Base-by-base conservation (phyloP, 2,113 vertebrate species). In the Cyanoramphus novaezelandiae region DNA sequence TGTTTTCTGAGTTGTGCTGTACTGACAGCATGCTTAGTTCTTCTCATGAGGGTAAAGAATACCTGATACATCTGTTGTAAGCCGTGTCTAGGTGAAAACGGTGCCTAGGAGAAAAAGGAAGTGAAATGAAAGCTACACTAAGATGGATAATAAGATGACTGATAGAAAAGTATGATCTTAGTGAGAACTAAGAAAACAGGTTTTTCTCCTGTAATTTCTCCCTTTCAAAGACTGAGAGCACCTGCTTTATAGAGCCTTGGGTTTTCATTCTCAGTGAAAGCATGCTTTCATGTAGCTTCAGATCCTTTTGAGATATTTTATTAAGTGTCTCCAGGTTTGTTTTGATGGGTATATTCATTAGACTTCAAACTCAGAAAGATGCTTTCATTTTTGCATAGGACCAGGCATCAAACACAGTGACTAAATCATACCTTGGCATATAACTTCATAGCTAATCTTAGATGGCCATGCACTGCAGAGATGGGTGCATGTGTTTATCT, bases 251-350 rank as follows among this genome's bases (percentile, higher is more conserved):
- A 41, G 24, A 55, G 11, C 55, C 57, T 68, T 91, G 93, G 52
- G 52, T 91, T 94, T 96, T 97, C 75, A 83, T 95, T 71, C 94
- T 94, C 44, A 92, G 86, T 7, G 86, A 68, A 92, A 94, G 64
- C 3, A 86, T 97, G 2, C 85, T 97, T 53, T 97, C 76, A 47
- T 29, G 11, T 17, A 96, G 20, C 55, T 97, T 97, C 77, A 90
- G 47, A 35, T 11, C 44, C 10, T 62, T 94, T 46, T 20, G 89
- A 68, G 59, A 13, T 69, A n/a, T 5, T 92, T 94, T 97, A 72
- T 97, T 81, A 86, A 78, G 64, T 31, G 63, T 72, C 76, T 77
- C 59, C 29, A 39, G 24, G 46, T 69, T 88, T 88, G 57, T 25
- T 37, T 13, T 65, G 13, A 31, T 53, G 80, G 41, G 12, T 75